Percentiles rank a stretch among this genome's conserved stretches.
Evolutionary conservation across 2,797 vertebrate genomes (phyloP).

Genomic region (Simalia tracyae): DNA sequence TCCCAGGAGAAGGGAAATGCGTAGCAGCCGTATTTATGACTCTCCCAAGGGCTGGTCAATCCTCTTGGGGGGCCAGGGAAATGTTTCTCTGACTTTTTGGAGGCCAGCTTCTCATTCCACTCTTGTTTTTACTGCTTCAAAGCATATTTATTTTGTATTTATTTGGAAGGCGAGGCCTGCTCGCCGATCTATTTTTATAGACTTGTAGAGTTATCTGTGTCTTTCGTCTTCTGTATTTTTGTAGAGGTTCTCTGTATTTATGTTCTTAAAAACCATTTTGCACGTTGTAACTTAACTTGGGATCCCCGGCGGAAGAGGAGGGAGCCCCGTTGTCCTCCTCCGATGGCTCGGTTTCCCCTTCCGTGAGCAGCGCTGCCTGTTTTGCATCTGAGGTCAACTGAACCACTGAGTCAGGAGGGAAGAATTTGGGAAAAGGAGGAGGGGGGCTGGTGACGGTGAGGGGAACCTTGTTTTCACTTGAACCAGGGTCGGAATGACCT

Average conservation of each 20-base stretch:
- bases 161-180: conserved; percentile 77
- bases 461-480: conserved; percentile 16
- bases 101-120: conserved; percentile 78
- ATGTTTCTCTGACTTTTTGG: conserved; percentile 39
- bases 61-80: conserved; percentile 47
- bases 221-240: conserved; percentile 71
- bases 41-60: conserved; percentile 39
- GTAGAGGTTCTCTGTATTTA: conserved; percentile 65
- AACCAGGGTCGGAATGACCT: conserved; percentile 24
- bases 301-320: background rate
- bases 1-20: conserved; percentile 40
- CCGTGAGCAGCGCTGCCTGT: conserved; percentile 38
- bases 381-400: conserved; percentile 8
- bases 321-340: accelerated
- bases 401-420: conserved; percentile 59
- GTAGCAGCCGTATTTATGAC: conserved; percentile 45
- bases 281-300: conserved; percentile 51
- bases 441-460: background rate
- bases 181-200: conserved; percentile 81
- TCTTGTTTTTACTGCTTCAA: conserved; percentile 69
- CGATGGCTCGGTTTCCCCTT: conserved; percentile 4
- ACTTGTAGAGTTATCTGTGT: conserved; percentile 74
- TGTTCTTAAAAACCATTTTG: conserved; percentile 54
- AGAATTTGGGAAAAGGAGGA: conserved; percentile 41
- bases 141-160: conserved; percentile 85